Evolutionary conservation across 2,888 invertebrate species (phyloP), one percentile per base, ranked within the genome.

Genomic region (Chrysodeixis includens): DNA sequence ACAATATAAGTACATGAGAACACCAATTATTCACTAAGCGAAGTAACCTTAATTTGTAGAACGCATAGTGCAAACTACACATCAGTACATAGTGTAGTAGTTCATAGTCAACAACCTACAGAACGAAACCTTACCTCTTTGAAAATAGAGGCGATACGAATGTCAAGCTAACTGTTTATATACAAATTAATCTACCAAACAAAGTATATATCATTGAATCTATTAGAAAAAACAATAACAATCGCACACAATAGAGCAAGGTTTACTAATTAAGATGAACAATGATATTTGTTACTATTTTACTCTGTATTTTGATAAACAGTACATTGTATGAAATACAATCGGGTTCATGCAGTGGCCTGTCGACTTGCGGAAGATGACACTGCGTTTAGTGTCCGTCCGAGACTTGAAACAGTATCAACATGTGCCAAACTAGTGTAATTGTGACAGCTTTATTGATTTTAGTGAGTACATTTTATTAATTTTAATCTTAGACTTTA

Each of bases 301-400:
- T 18, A 66, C 9, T 12, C 16, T n/a, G 12, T 66, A 55, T 58
- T 72, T 57, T 46, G 9, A 78, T 82, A 84, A 84, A 86, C 86
- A 88, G 18, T 51, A 65, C 58, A 84, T 84, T 87, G 84, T 83
- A 22, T 63, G 76, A n/a, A 68, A 71, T 78, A 85, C 82, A 86
- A 82, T 76, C 26, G 3, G 18, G 62, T 67, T 83, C 82, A 35
- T 82, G 83, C 74, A 76, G 71, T 69, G 53, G 62, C 32, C 54
- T 57, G 51, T 64, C 35, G 75, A 62, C 71, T 26, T 51, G 58
- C 18, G 30, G 57, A 79, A 71, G 72, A 85, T 83, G 85, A 66
- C 59, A 75, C 59, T 75, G 12, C 9, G 30, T 69, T 76, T 82
- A 88, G 82, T 88, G 22, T 69, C 32, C 20, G 35, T 10, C 56